Evolutionary conservation across 2,797 vertebrate species (phyloP).

Genomic region (Esox lucius): DNA sequence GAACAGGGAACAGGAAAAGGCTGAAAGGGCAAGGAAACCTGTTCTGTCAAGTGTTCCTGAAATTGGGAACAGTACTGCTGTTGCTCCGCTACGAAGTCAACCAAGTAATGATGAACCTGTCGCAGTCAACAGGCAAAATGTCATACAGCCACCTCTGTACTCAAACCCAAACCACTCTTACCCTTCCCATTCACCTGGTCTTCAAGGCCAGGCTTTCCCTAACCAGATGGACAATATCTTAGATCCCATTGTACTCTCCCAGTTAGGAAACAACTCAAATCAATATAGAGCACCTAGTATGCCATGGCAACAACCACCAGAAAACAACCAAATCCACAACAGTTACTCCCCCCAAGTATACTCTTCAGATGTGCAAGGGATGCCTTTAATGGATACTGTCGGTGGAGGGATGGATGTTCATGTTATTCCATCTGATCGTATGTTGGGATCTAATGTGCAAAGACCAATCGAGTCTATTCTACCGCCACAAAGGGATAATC

Average conservation of each 20-base stretch:
- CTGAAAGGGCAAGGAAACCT: constrained; percentile 41
- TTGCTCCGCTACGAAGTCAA: constrained; percentile 64
- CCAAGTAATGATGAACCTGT: constrained; percentile 44
- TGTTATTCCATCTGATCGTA: constrained; percentile 39
- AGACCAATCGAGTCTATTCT: constrained; percentile 43
- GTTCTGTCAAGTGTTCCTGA: constrained; percentile 49
- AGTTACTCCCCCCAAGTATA: constrained; percentile 54
- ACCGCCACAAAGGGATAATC: constrained; percentile 31
- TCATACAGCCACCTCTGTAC: constrained; percentile 75
- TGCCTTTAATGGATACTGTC: constrained; percentile 32
- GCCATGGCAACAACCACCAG: constrained; percentile 68
- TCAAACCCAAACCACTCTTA: constrained; percentile 69
- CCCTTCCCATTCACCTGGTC: constrained; percentile 72
- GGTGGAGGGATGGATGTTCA: constrained; percentile 27
- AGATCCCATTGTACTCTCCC: constrained; percentile 89
- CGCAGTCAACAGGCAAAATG: constrained; percentile 73
- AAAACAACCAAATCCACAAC: constrained; percentile 47
- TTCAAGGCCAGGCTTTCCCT: constrained; percentile 79
- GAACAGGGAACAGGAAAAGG: not conserved
- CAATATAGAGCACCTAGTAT: constrained; percentile 69
- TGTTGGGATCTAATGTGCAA: constrained; percentile 38
- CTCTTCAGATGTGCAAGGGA: constrained; percentile 49
- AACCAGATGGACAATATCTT: constrained; percentile 84
- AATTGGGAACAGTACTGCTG: constrained; percentile 68
- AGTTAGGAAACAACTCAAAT: constrained; percentile 78